Base-by-base conservation (phyloP, 2,113 vertebrate species). In the Chionodraco myersi region DNA sequence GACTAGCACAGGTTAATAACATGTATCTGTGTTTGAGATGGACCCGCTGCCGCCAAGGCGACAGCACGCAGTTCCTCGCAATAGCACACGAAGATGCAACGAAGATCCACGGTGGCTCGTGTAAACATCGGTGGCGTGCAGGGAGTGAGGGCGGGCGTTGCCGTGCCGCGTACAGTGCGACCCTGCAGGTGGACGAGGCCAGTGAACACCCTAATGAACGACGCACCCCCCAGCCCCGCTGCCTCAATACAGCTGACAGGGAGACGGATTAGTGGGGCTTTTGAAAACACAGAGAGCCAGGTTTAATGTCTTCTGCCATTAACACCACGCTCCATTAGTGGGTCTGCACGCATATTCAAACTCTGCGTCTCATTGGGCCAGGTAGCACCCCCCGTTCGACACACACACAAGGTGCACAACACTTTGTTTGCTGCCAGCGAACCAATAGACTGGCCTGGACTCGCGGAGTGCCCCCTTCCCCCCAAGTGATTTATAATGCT, bases 241-340 rank as follows among this genome's bases (percentile, higher is more conserved):
- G 86, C 89, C 70, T 85, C 86, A 75, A 84, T 88, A 86, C 82
- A 82, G 79, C 85, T 91, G 91, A 91, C 92, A 90, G 81, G 72
- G 77, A 92, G 88, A 94, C 84, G 73, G 88, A 94, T 92, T 91
- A 91, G 85, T 58, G 59, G 68, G 45, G 83, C 85, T 91, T 91
- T 90, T 84, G 88, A 90, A 90, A 91, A 88, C 90, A 86, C 72
- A 78, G 84, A 72, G 85, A 51, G 77, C 77, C 77, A 77, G 80
- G 80, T 92, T 91, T 92, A 91, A 93, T 92, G 89, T 90, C 87
- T 77, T 80, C 84, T 15, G 63, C 79, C 84, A 91, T 93, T 92
- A 91, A 81, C 89, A 92, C 85, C 88, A 87, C 51, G 87, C 84
- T 83, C 85, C 90, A 91, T 92, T 91, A 92, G 89, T 30, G 66